These are phyloP conservation scores for Gryllus bimaculatus DNA, from an alignment of 1,140 invertebrate species.

Conservation along the genomic window DNA sequence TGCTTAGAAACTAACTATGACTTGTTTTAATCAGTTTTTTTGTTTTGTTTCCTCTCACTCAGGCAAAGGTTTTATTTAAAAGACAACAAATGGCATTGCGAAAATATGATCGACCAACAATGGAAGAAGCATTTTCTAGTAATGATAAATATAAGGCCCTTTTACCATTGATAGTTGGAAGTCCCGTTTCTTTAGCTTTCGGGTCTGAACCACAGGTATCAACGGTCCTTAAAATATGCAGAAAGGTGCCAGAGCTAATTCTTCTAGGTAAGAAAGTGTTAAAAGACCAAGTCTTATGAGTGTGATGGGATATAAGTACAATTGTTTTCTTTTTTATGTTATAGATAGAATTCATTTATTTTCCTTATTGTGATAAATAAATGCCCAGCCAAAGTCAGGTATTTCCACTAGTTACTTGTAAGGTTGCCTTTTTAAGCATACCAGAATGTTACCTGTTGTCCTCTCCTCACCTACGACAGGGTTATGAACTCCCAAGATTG, in stretches of 20 bases:
- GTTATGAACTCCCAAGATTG: not conserved
- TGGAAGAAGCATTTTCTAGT: conserved; percentile 22
- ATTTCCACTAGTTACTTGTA: too few relatives aligned
- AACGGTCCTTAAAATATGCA: conserved; percentile 25
- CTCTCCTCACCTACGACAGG: not conserved
- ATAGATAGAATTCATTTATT: too few relatives aligned
- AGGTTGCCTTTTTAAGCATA: too few relatives aligned
- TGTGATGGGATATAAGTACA: not conserved
- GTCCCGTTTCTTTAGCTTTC: conserved; percentile 24
- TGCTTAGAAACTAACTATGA: not conserved
- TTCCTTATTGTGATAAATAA: too few relatives aligned
- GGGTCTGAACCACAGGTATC: conserved; percentile 23
- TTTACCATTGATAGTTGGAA: conserved; percentile 23
- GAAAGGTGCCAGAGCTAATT: conserved; percentile 26
- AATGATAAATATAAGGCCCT: conserved; percentile 24
- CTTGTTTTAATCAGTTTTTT: not conserved
- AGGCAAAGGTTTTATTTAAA: conserved; percentile 24
- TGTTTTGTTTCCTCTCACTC: not conserved
- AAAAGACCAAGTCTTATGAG: not conserved
- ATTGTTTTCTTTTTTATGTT: not conserved
- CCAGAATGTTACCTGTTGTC: too few relatives aligned
- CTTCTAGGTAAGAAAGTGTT: conserved; percentile 23
- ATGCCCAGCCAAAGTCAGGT: not conserved
- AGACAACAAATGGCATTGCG: conserved; percentile 25
- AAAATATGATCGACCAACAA: conserved; percentile 22